Evolutionary conservation across 2,888 invertebrate species (phyloP).

Genomic region (Serrognathus titanus): DNA sequence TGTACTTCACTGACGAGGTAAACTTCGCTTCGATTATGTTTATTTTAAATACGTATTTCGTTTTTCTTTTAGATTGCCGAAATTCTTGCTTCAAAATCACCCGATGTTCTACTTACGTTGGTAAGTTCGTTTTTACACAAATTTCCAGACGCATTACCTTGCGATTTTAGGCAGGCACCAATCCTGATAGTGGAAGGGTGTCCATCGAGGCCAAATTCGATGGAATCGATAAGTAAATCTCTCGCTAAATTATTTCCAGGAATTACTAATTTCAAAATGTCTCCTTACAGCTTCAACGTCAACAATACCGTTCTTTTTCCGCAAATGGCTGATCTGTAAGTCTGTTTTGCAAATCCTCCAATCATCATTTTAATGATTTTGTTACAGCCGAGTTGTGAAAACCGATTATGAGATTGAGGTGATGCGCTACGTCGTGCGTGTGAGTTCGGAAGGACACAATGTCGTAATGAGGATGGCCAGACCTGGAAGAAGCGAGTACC

Average conservation of each 20-base stretch:
- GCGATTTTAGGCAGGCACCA: slow-evolving; percentile 41
- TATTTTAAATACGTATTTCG: neutral
- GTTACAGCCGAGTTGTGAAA: slow-evolving; percentile 75
- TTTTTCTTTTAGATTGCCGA: neutral
- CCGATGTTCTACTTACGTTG: slow-evolving; percentile 8
- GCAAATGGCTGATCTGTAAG: slow-evolving; percentile 83
- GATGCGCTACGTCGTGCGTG: slow-evolving; percentile 82
- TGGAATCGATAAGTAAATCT: slow-evolving; percentile 75
- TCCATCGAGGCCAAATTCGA: slow-evolving; percentile 78
- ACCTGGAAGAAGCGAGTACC: slow-evolving; percentile 76
- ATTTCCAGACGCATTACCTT: neutral
- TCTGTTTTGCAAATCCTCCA: slow-evolving; percentile 23
- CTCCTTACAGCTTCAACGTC: slow-evolving; percentile 65
- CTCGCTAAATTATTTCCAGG: neutral
- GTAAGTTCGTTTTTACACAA: neutral
- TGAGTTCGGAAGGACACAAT: slow-evolving; percentile 94
- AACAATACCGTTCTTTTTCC: slow-evolving; percentile 74
- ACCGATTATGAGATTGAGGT: slow-evolving; percentile 83
- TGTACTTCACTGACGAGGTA: slow-evolving; percentile 76
- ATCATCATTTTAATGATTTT: neutral
- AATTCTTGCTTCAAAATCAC: slow-evolving; percentile 4
- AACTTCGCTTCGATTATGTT: slow-evolving; percentile 2
- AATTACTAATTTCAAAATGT: slow-evolving; percentile 34
- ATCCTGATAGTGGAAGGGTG: slow-evolving; percentile 83
- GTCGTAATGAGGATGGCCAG: slow-evolving; percentile 77